Conservation (phyloP, 2,113 vertebrate genomes). For the rabbit (Oryctolagus cuniculus) region DNA sequence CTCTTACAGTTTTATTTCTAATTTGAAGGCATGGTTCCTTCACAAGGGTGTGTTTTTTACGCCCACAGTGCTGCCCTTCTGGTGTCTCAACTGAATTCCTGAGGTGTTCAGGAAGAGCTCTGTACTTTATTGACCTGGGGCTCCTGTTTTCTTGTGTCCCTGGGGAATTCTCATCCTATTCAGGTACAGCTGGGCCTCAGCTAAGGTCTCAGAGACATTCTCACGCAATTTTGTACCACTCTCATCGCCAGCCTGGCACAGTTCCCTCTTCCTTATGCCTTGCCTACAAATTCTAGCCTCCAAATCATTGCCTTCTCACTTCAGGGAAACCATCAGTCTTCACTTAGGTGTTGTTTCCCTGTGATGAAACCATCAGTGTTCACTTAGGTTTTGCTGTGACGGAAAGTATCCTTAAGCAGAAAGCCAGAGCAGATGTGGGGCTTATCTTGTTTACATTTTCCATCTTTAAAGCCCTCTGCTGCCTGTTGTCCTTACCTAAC, state of each 20-base stretch:
- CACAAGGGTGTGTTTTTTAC: background rate
- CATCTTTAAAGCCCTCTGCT: background rate
- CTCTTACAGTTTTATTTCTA: background rate
- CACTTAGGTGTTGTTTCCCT: background rate
- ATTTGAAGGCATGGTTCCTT: background rate
- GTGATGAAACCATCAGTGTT: background rate
- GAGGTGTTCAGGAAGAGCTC: background rate
- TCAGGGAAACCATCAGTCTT: background rate
- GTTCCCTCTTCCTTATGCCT: background rate
- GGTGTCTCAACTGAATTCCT: background rate
- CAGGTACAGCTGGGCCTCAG: background rate
- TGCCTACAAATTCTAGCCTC: background rate
- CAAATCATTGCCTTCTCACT: background rate
- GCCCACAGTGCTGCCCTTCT: background rate
- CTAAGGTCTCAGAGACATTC: background rate
- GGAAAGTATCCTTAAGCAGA: background rate
- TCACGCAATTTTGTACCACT: rapidly evolving
- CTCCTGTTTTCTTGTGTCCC: background rate
- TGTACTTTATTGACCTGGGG: background rate
- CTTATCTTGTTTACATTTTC: background rate
- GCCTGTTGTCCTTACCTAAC: background rate
- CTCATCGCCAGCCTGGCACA: rapidly evolving
- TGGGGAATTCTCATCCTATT: background rate
- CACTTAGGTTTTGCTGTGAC: background rate
- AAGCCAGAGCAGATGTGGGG: background rate